Evolutionary conservation across 2,888 invertebrate genomes (phyloP).

Genomic region (Sarcophaga variegata): DNA sequence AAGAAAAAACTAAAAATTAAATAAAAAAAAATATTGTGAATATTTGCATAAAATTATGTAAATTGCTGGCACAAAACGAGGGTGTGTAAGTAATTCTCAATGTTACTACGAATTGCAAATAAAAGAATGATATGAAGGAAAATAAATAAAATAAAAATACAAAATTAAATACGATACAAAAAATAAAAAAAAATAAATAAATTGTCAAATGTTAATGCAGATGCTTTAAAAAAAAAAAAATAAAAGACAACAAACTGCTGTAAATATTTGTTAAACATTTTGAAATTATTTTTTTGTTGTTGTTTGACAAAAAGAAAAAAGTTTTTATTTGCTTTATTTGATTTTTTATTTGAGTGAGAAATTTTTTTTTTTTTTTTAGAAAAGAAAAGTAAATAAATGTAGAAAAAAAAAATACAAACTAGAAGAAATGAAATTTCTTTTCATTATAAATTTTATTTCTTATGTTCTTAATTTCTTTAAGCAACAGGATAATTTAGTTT

Average conservation of each 20-base stretch:
- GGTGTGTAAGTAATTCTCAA: conserved; percentile 51
- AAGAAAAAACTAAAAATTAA: not conserved
- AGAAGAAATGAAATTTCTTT: not conserved
- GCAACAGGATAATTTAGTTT: conserved; percentile 46
- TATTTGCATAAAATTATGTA: conserved; percentile 66
- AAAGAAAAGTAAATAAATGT: not conserved
- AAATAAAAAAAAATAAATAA: not conserved
- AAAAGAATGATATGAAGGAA: conserved; percentile 13
- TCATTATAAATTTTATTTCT: not conserved
- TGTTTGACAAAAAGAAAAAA: conserved; percentile 5
- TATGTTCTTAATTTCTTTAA: not conserved
- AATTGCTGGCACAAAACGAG: conserved; percentile 57
- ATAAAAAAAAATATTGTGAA: conserved; percentile 34
- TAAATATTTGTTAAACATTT: conserved; percentile 19
- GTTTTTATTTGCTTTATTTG: conserved; percentile 26
- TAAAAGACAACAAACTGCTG: conserved; percentile 14
- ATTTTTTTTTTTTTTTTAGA: not conserved
- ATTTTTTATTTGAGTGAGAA: not conserved
- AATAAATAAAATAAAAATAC: conserved; percentile 14
- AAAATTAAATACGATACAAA: conserved; percentile 8
- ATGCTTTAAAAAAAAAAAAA: no score
- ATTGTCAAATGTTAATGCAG: conserved; percentile 39
- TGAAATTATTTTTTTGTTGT: conserved; percentile 8
- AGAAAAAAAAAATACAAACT: conserved; percentile 9
- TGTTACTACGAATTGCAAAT: conserved; percentile 22